Evolutionary conservation across 2,888 invertebrate genomes (phyloP), one percentile per base, ranked within the genome.

Genomic region (Rutpela maculata): DNA sequence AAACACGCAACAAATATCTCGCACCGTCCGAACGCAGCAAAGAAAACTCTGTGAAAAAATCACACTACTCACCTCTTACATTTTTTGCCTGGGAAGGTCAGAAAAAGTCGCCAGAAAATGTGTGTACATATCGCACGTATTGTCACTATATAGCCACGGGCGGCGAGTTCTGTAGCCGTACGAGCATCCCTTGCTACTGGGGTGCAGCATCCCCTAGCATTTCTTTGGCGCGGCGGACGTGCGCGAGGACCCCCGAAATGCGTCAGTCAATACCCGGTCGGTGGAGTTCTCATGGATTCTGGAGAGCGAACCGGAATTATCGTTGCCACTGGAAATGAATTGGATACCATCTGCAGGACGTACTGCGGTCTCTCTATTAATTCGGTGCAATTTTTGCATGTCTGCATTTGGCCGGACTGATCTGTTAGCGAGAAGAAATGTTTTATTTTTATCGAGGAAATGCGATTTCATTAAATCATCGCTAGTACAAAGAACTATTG

Each of bases 261-360:
- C 78, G 80, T 81, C 85, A 88, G 89, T 89, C 89, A 88, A 89
- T 89, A 89, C 87, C 86, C 84, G 86, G 85, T 85, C 86, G 86
- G 84, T 78, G 81, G 77, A 80, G 80, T 70, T 78, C 80, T 81
- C 73, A 66, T 74, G 82, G 82, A 82, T 85, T 86, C 84, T 81
- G 84, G 83, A 85, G 86, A 87, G 87, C 85, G 87, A 85, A 81
- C 82, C 84, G 83, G 84, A 84, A 83, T 84, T 83, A 85, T 82
- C 83, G 80, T 80, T 81, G 82, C 80, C 82, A 76, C 78, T 80
- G 78, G 78, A 82, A 83, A 84, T 84, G 83, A 84, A 83, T 80
- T 74, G 80, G 78, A 80, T 80, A 78, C 79, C 77, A 75, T 80
- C 77, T 79, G 75, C 79, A 79, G 79, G 77, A 75, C 57, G 75